phyloP scores from a whole-genome alignment of 1,140 invertebrate genomes.

The Alviniconcha marisindica region DNA sequence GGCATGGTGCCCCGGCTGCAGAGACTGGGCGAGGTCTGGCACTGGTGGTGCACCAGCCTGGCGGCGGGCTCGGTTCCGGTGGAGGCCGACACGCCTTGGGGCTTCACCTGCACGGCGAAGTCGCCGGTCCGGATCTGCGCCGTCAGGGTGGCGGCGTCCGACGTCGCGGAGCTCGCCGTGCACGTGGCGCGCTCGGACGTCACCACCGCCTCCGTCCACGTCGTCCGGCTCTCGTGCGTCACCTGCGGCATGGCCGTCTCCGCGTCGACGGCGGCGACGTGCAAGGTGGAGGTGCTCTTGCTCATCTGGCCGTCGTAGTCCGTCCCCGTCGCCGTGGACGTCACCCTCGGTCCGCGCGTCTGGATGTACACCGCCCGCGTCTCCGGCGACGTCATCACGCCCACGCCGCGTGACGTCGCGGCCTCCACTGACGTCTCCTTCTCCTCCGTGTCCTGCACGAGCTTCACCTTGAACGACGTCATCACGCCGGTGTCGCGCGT shows the following conservation, averaged over 20 bases:
- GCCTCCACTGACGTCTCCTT: constrained; percentile 38
- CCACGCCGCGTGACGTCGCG: constrained; percentile 15
- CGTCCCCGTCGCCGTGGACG: constrained; percentile 50
- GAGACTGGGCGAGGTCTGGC: constrained; percentile 22
- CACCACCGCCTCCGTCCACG: constrained; percentile 60
- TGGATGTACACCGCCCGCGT: constrained; percentile 51
- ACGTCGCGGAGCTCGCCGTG: constrained; percentile 49
- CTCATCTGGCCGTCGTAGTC: constrained; percentile 59
- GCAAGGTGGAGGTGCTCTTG: constrained; percentile 56
- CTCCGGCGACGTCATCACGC: constrained; percentile 46
- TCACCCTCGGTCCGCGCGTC: constrained; percentile 45
- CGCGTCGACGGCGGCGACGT: constrained; percentile 51
- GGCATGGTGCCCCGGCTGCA: constrained; percentile 28
- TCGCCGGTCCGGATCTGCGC: constrained; percentile 42
- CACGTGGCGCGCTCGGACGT: constrained; percentile 65
- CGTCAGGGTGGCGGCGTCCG: constrained; percentile 56
- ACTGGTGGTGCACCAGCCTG: constrained; percentile 26
- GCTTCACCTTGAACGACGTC: constrained; percentile 33
- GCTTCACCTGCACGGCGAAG: constrained; percentile 53
- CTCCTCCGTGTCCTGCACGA: constrained; percentile 27
- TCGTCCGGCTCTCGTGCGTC: constrained; percentile 49
- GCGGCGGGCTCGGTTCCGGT: constrained; percentile 51
- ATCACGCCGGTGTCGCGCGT: constrained; percentile 13
- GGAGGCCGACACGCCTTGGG: constrained; percentile 42
- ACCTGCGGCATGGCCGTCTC: constrained; percentile 58